These are phyloP conservation scores for Sturmia bella DNA, from an alignment of 2,888 invertebrate species.

Conservation along the genomic window DNA sequence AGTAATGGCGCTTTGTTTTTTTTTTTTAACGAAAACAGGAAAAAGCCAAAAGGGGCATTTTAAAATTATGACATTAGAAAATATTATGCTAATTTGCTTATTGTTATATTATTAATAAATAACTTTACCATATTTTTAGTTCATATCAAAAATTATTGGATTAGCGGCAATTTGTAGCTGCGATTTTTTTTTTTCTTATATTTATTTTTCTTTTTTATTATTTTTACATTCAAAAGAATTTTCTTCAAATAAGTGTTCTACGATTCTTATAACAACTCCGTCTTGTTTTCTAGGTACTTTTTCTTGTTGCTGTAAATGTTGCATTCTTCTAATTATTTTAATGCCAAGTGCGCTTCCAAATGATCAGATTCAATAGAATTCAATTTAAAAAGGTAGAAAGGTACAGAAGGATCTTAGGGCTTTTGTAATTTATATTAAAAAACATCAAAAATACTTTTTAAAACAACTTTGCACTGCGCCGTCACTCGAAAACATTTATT, in stretches of 20 bases:
- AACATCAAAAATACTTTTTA: too few species aligned
- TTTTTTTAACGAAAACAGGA: conserved; percentile 40
- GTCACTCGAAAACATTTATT: too few species aligned
- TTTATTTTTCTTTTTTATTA: not conserved
- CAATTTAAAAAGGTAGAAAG: too few species aligned
- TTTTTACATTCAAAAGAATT: conserved; percentile 36
- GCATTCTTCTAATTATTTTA: conserved; percentile 19
- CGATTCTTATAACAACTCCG: conserved; percentile 15
- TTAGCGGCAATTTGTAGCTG: conserved; percentile 61
- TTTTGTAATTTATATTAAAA: too few species aligned
- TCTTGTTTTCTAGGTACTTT: conserved; percentile 56
- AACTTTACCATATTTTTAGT: conserved; percentile 40
- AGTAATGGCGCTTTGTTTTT: not conserved
- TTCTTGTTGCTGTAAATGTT: conserved; percentile 20
- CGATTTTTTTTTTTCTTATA: not conserved
- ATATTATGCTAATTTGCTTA: conserved; percentile 53
- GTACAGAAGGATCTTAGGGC: not conserved
- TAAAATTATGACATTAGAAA: conserved; percentile 52
- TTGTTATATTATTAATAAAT: conserved; percentile 41
- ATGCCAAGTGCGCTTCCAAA: not conserved
- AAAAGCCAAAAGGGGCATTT: conserved; percentile 67
- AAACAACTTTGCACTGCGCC: too few species aligned
- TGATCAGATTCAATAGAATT: not conserved
- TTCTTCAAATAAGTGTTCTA: conserved; percentile 16
- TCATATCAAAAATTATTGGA: conserved; percentile 67